These are phyloP conservation scores for Phengaris arion DNA, from an alignment of 2,888 invertebrate species.

Conservation along the genomic window DNA sequence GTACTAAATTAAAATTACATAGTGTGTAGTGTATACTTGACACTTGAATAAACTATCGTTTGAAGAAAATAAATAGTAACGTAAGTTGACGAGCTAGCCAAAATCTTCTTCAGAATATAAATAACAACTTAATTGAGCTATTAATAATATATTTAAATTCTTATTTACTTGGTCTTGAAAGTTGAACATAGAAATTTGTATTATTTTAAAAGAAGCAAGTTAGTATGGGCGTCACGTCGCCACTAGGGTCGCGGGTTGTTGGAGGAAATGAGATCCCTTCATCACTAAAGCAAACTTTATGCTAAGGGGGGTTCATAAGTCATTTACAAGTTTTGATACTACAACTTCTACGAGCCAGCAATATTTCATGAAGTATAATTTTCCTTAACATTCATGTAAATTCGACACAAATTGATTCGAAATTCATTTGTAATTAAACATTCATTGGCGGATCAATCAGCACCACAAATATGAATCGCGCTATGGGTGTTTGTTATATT, in stretches of 20 bases:
- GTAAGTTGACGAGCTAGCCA: too few relatives aligned
- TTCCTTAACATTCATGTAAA: background rate
- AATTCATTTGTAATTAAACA: too few relatives aligned
- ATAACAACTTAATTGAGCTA: background rate
- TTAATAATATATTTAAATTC: background rate
- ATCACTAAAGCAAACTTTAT: slow-evolving; percentile 1
- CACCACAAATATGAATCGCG: too few relatives aligned
- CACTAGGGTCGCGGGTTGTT: background rate
- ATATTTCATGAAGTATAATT: background rate
- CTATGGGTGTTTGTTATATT: too few relatives aligned
- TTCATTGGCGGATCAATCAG: too few relatives aligned
- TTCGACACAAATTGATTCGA: background rate
- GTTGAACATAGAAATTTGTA: background rate
- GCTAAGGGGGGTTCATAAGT: background rate
- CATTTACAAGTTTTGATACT: slow-evolving; percentile 8
- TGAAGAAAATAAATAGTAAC: too few relatives aligned
- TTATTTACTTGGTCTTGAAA: background rate
- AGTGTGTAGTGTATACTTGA: background rate
- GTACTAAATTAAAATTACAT: background rate
- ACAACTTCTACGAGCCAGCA: background rate
- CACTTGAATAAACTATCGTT: too few relatives aligned
- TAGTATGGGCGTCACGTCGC: background rate
- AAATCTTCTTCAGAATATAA: too few relatives aligned
- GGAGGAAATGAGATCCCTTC: slow-evolving; percentile 22
- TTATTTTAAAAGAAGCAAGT: background rate